These are phyloP conservation scores for Drosophila seguyi DNA, from an alignment of 1,140 invertebrate genomes.

Conservation along the genomic window DNA sequence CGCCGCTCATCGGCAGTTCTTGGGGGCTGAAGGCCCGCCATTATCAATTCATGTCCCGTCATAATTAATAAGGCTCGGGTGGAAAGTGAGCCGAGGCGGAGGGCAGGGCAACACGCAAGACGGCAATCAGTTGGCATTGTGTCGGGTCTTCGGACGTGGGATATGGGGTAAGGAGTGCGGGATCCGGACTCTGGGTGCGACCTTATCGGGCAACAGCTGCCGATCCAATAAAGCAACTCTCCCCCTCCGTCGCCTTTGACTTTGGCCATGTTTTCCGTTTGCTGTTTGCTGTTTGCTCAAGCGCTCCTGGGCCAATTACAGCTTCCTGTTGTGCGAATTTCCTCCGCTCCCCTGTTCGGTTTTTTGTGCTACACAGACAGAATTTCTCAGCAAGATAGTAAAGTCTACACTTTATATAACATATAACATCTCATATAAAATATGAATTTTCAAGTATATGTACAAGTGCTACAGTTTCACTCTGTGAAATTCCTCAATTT, in stretches of 20 bases:
- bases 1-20: slow-evolving; percentile 52
- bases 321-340: slow-evolving; percentile 76
- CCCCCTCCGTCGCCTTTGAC: slow-evolving; percentile 25
- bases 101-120: slow-evolving; percentile 60
- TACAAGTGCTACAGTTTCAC: neutral
- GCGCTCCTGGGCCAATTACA: slow-evolving; percentile 70
- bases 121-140: slow-evolving; percentile 74
- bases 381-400: neutral
- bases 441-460: too few species aligned
- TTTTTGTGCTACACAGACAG: slow-evolving; percentile 19
- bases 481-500: too few species aligned
- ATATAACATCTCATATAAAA: too few species aligned
- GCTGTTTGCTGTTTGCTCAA: slow-evolving; percentile 58
- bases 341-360: slow-evolving; percentile 26
- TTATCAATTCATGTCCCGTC: slow-evolving; percentile 80
- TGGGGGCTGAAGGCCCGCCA: slow-evolving; percentile 44
- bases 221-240: slow-evolving; percentile 41
- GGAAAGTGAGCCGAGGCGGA: slow-evolving; percentile 12
- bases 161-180: slow-evolving; percentile 14
- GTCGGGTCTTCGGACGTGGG: slow-evolving; percentile 23
- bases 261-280: slow-evolving; percentile 51
- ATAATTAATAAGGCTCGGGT: slow-evolving; percentile 77
- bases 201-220: slow-evolving; percentile 73
- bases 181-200: slow-evolving; percentile 30
- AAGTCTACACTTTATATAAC: too few species aligned